Conservation (phyloP, 2,797 vertebrate genomes). For the Melanotaenia parkinsoni region DNA sequence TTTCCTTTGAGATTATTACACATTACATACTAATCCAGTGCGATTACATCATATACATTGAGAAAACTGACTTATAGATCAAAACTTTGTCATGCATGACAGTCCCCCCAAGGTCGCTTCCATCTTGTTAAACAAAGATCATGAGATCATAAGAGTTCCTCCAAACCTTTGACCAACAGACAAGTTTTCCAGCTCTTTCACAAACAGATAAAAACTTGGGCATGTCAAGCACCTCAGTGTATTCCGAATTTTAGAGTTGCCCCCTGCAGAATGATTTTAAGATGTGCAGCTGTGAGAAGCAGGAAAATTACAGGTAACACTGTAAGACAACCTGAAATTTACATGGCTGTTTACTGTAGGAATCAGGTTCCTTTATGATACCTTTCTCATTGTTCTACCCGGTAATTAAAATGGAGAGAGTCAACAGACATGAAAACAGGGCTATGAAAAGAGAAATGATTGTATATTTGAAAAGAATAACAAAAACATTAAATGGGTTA, state of each 20-base stretch:
- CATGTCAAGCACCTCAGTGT: neutral
- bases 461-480: neutral
- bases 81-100: no score
- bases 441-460: neutral
- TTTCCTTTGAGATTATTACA: no score
- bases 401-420: neutral
- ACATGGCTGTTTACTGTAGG: neutral
- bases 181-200: neutral
- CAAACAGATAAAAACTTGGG: neutral
- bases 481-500: no score
- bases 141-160: no score
- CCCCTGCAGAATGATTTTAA: neutral
- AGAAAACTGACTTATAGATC: no score
- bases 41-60: no score
- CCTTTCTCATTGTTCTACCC: neutral
- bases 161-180: no score
- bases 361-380: neutral
- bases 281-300: neutral
- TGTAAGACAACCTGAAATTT: neutral
- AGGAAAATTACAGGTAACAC: neutral
- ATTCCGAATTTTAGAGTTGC: slow-evolving; percentile 5
- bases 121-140: no score
- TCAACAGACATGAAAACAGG: neutral
- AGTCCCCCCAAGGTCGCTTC: no score
- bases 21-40: no score